Conservation (phyloP, 2,113 vertebrate genomes). For the Tachycineta bicolor region DNA sequence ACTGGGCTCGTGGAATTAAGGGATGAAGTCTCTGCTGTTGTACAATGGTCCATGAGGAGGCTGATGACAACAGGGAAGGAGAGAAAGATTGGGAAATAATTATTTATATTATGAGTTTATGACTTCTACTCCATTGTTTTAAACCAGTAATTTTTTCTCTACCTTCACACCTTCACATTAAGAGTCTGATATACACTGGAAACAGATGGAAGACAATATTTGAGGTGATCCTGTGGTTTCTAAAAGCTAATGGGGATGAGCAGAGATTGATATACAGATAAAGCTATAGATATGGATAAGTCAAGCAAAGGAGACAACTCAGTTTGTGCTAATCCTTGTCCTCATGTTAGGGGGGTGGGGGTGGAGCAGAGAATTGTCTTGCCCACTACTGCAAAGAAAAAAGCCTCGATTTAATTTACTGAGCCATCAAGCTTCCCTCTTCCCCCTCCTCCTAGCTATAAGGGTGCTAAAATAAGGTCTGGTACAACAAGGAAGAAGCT, state of each 20-base stretch:
- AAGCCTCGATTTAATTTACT: slow-evolving; percentile 26
- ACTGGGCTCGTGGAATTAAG: not conserved
- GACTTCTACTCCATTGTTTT: not conserved
- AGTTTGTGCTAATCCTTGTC: slow-evolving; percentile 18
- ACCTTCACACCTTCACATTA: not conserved
- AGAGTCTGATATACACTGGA: not conserved
- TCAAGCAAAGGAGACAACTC: not conserved
- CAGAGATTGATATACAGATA: not conserved
- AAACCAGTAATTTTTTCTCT: not conserved
- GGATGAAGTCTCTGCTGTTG: not conserved
- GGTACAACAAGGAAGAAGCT: slow-evolving; percentile 10
- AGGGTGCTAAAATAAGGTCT: slow-evolving; percentile 5
- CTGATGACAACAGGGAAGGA: not conserved
- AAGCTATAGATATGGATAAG: not conserved
- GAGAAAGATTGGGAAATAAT: not conserved
- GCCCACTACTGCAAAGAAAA: not conserved
- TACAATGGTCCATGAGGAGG: not conserved
- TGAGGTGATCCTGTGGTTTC: not conserved
- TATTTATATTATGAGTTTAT: not conserved
- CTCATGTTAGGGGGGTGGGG: accelerated
- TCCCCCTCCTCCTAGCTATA: not conserved
- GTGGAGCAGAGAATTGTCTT: not conserved
- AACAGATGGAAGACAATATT: not conserved
- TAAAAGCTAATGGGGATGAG: not conserved
- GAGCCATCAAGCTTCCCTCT: not conserved